Evolutionary conservation across 2,113 vertebrate species (phyloP), one percentile per base, ranked within the genome.

Genomic region (Urocynchramus pylzowi): DNA sequence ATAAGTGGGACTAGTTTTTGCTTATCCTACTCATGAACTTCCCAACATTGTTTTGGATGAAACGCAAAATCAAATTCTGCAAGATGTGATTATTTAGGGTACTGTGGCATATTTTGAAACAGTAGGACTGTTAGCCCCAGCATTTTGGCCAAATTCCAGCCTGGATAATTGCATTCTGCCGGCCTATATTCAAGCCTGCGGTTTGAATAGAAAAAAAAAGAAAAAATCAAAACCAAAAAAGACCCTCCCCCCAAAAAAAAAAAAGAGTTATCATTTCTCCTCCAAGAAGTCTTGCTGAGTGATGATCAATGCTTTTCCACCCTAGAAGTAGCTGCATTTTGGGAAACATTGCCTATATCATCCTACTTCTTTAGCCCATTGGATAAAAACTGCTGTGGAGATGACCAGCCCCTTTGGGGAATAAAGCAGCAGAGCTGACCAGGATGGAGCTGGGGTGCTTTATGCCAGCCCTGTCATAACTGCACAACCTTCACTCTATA

Each of bases 41-140:
- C 77, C 81, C 68, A 82, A 27, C 37, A 28, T 54, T 61, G 54
- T 76, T 85, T 96, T 97, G 94, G 87, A 97, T 84, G 60, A 79
- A 89, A 94, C 90, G 88, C 89, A 96, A 96, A 96, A 97, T 87
- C 78, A 94, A 70, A 92, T 95, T 82, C 93, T 97, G 89, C 89
- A 97, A 96, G 93, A 96, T 93, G 88, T 96, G 95, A 97, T 97
- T 89, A 96, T 97, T 97, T 95, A 97, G 96, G 93, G 65, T 96
- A 96, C 87, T 93, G 95, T 94, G 94, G 94, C 97, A 96, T 97
- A 96, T 97, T 97, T 97, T 91, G 96, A 96, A 97, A 96, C 96
- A 97, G 96, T 96, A 97, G 96, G 97, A 91, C 91, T 95, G 95
- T 96, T 96, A 96, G 90, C 93, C 80, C 57, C 84, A 96, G 94